Conservation (phyloP, 2,888 invertebrate genomes). For the Psylliodes chrysocephalus region DNA sequence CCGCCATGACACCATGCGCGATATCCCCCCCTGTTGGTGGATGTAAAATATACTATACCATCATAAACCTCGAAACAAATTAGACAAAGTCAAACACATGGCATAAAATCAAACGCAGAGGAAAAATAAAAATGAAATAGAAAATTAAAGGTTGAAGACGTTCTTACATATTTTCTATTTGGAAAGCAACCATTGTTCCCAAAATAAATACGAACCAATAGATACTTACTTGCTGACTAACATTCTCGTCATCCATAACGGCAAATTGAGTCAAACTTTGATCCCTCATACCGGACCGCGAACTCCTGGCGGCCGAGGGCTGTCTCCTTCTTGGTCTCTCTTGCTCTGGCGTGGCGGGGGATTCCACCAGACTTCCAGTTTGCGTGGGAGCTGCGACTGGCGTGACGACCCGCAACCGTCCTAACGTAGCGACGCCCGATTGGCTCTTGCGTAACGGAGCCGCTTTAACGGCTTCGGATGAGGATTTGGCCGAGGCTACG, state of each 20-base stretch:
- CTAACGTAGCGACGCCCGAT: slow-evolving; percentile 75
- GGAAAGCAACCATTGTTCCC: too few relatives aligned
- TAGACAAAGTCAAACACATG: too few relatives aligned
- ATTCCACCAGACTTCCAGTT: slow-evolving; percentile 52
- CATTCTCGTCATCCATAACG: slow-evolving; percentile 92
- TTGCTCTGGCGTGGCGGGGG: slow-evolving; percentile 58
- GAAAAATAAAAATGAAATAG: too few relatives aligned
- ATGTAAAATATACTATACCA: too few relatives aligned
- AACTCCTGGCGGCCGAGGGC: slow-evolving; percentile 61
- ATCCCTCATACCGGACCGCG: slow-evolving; percentile 72
- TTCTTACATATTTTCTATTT: too few relatives aligned
- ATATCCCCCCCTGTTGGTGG: too few relatives aligned
- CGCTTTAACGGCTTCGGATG: slow-evolving; percentile 60
- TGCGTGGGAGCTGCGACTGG: slow-evolving; percentile 39
- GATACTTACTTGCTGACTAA: slow-evolving; percentile 78
- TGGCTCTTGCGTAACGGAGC: slow-evolving; percentile 62
- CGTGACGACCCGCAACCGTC: slow-evolving; percentile 77
- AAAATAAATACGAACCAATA: too few relatives aligned
- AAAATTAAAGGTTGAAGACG: too few relatives aligned
- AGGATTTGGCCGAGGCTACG: slow-evolving; percentile 68
- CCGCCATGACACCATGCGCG: too few relatives aligned
- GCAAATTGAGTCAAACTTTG: slow-evolving; percentile 91
- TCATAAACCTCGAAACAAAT: too few relatives aligned
- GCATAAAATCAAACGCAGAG: too few relatives aligned
- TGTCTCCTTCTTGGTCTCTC: slow-evolving; percentile 64